Base-by-base conservation (phyloP, 2,888 invertebrate species). In the Brenthis ino region DNA sequence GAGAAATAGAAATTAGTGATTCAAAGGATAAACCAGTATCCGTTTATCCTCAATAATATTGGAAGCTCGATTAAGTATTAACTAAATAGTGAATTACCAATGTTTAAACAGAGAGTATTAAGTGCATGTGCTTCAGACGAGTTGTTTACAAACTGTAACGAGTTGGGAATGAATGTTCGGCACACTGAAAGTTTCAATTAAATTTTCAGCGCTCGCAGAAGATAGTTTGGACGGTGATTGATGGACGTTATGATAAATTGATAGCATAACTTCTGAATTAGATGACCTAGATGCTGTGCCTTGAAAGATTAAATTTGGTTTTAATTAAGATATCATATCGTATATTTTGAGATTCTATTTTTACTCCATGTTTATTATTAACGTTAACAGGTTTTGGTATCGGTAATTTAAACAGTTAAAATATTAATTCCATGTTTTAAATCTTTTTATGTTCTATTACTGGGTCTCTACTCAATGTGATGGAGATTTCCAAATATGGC, bases 221-320 rank as follows among this genome's bases (percentile, higher is more conserved):
- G 70, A 73, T 73, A 73, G 68, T 70, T 69, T 55, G 37, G 73
- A 72, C 70, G 69, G 28, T 57, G 68, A 73, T 73, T 73, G 73
- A 73, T 73, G 70, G 63, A 58, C 53, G 65, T 28, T 72, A 70
- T 73, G 70, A 72, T 70, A 58, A 60, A 71, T 73, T 69, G 65
- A 58, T 58, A 63, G 16, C 28, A 57, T 54, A 67, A 64, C 64
- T 56, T 57, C 53, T 3, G 43, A 63, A 53, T 63, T 54, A 53
- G 53, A 24, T 63, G 53, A 63, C 63, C 63, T 54, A 63, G 63
- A 53, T 43, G 13, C 2, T 13, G 8, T 8, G n/a, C 20, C 43
- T 37, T 63, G 16, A 20, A 28, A n/a, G 60, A n/a, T 3, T 24
- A n/a, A 4, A 24, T 28, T 60, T 6, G 6, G n/a, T 60, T 5